Evolutionary conservation across 2,888 invertebrate genomes (phyloP).

Genomic region (Rhagonycha lutea): DNA sequence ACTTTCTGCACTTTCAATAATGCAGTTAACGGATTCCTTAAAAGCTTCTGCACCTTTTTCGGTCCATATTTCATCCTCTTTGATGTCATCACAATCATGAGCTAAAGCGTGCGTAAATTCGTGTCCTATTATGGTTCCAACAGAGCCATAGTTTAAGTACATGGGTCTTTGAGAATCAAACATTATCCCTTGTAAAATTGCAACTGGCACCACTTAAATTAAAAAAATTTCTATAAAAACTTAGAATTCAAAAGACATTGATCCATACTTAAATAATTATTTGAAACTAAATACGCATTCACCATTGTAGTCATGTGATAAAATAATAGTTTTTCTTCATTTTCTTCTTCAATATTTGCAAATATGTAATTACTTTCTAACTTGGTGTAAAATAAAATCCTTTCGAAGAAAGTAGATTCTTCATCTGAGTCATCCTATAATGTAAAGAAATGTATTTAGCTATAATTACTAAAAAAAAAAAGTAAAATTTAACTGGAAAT

Average conservation of each 20-base stretch:
- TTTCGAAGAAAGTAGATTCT: not conserved
- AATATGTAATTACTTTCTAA: not conserved
- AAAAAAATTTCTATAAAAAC: not conserved
- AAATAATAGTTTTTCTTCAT: not conserved
- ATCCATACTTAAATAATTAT: constrained; percentile 9
- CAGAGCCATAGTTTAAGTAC: constrained; percentile 44
- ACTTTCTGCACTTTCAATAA: constrained; percentile 6
- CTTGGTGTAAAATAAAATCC: not conserved
- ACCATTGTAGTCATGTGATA: not conserved
- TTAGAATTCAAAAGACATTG: not conserved
- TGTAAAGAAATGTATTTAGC: not conserved
- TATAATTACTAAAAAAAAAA: not conserved
- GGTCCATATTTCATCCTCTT: constrained; percentile 11
- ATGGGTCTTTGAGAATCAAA: constrained; percentile 37
- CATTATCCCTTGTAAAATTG: constrained; percentile 41
- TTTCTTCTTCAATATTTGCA: not conserved
- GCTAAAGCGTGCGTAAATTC: constrained; percentile 36
- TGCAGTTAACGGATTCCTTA: not conserved
- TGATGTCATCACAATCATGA: not conserved
- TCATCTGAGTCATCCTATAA: not conserved
- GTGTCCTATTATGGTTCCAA: constrained; percentile 46
- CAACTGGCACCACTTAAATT: constrained; percentile 42
- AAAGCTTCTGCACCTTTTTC: constrained; percentile 1
- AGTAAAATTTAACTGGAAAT: not conserved
- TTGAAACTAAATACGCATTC: constrained; percentile 10